Evolutionary conservation across 2,888 invertebrate species (phyloP), one percentile per base, ranked within the genome.

Genomic region (Scrobipalpa costella): DNA sequence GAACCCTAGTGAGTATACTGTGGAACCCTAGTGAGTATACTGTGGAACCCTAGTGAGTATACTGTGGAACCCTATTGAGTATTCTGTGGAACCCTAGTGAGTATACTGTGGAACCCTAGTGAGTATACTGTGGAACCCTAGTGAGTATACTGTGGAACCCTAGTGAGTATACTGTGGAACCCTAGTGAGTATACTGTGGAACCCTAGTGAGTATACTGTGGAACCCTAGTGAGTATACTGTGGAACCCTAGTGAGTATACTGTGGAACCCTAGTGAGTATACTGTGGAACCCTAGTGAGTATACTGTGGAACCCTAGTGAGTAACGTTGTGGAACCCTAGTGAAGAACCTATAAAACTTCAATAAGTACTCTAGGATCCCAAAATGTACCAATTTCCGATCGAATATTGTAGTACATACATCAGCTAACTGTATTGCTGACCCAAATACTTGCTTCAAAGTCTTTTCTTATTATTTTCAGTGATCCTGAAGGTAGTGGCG

Each of bases 401-500:
- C n/a, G 27, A 27, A 27, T 27, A 27, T 27, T 27, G 5, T 27
- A 27, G 2, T 27, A 27, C 27, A 5, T 7, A 15, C 19, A 52
- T 27, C 3, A 55, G n/a, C n/a, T n/a, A n/a, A n/a, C n/a, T n/a
- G n/a, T n/a, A n/a, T n/a, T n/a, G n/a, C n/a, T n/a, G n/a, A n/a
- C n/a, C n/a, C n/a, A n/a, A n/a, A 27, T 5, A 27, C 27, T 27
- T 27, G 27, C 27, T 27, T 3, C 27, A 27, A 27, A 27, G 5
- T 27, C 27, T 27, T n/a, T n/a, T 27, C 27, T 27, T 27, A 3
- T 27, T 27, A 5, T 27, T 27, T 50, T 2, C 92, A 97, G 98
- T 98, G 96, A 97, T 99, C 75, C 93, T 99, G 50, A 99, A 99
- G 92, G 99, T 99, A 47, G 98, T 99, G 13, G 99, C 99, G 6